Conservation (phyloP, 2,113 vertebrate species). For the Scatophagus argus region DNA sequence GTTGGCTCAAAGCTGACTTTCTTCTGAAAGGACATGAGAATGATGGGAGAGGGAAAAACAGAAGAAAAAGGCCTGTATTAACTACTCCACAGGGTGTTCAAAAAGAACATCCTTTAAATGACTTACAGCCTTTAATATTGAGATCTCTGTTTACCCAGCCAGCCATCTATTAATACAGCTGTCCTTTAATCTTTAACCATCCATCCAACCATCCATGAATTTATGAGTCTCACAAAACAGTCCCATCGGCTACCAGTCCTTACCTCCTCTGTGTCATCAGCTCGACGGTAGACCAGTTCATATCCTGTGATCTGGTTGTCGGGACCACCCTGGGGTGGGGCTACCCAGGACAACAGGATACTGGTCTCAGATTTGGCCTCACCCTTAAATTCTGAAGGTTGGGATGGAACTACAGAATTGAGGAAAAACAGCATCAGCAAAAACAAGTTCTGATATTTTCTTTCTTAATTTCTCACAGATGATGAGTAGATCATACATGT, state of each 20-base stretch:
- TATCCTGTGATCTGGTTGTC: conserved; percentile 96
- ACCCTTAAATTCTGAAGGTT: conserved; percentile 95
- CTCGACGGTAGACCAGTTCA: conserved; percentile 92
- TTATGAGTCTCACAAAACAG: background rate
- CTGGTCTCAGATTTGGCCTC: conserved; percentile 98
- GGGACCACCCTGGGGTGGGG: conserved; percentile 88
- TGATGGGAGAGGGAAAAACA: background rate
- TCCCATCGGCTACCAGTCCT: background rate
- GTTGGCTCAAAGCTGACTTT: conserved; percentile 91
- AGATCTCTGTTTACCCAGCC: background rate
- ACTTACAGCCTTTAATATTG: background rate
- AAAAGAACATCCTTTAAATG: background rate
- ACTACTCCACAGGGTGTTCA: background rate
- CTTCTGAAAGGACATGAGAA: conserved; percentile 79
- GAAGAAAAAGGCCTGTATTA: background rate
- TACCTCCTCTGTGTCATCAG: conserved; percentile 94
- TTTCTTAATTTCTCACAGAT: background rate
- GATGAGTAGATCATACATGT: background rate
- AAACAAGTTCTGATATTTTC: background rate
- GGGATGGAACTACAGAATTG: conserved; percentile 91
- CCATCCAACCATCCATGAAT: background rate
- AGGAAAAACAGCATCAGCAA: conserved; percentile 9
- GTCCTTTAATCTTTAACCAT: background rate
- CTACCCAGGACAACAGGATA: conserved; percentile 95
- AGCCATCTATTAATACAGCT: background rate